Evolutionary conservation across 2,113 vertebrate species (phyloP), one percentile per base, ranked within the genome.

Genomic region (Leucopsar rothschildi): DNA sequence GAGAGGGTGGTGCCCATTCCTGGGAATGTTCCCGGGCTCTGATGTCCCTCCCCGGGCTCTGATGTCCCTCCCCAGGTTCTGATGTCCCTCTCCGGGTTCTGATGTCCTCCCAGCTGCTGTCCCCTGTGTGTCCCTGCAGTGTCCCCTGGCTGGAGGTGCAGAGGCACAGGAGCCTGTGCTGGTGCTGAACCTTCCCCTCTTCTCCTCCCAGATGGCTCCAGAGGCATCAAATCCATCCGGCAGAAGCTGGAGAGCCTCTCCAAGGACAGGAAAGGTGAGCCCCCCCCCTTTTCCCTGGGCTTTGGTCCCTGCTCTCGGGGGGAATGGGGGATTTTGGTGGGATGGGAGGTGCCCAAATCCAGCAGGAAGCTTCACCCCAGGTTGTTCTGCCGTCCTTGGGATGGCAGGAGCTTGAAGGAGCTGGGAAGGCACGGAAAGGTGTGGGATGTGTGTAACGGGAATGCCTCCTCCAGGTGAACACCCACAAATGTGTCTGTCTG

Each of bases 171-270:
- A 40, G 55, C n/a, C 50, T 1, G 4, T 17, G 7, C 49, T 29
- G 60, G 45, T 17, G 9, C 61, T 35, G 47, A 79, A 6, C 50
- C 39, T 65, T 35, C 37, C 40, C 28, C 65, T 52, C 59, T 40
- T 50, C 57, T 60, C 53, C 42, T 70, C 15, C 0, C 70, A 99
- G 98, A 96, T 87, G 97, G 82, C 42, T 97, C 84, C n/a, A 99
- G 98, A 70, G 96, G 98, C 61, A 97, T 95, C 33, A 99, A 98
- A 92, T 98, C 98, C 3, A 95, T 99, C 52, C 95, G 98, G 60
- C 97, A 98, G 95, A 99, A 98, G 82, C 98, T 99, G 92, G 98
- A 99, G 92, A 98, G 98, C 19, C 98, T 98, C 65, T 98, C 98
- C 1, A 99, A 98, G 93, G 98, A 99, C 82, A 98, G 98, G 97